Evolutionary conservation across 1,140 invertebrate genomes (phyloP).

Genomic region (Ips nitidus): DNA sequence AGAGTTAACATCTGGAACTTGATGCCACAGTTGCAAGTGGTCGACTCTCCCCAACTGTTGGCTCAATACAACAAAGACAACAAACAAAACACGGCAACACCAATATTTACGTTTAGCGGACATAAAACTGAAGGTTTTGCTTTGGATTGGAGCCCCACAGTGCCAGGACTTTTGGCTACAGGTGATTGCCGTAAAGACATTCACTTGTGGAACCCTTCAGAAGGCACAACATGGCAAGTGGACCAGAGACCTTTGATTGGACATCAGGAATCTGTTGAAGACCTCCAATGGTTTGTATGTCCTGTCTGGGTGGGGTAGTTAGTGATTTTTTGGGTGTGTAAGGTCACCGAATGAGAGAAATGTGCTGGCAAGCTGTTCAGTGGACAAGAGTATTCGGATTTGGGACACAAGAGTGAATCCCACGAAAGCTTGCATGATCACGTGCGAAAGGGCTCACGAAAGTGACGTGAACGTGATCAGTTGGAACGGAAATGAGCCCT

Average conservation of each 20-base stretch:
- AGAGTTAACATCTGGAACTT: conserved; percentile 92
- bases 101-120: conserved; percentile 86
- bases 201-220: conserved; percentile 85
- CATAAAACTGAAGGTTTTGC: conserved; percentile 93
- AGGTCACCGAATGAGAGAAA: conserved; percentile 88
- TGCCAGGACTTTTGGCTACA: conserved; percentile 79
- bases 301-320: not conserved
- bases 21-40: conserved; percentile 71
- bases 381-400: conserved; percentile 87
- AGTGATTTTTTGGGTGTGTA: conserved; percentile 1
- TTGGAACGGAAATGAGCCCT: conserved; percentile 92
- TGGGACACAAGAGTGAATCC: conserved; percentile 87
- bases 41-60: conserved; percentile 70
- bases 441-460: conserved; percentile 82
- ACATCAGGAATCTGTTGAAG: conserved; percentile 94
- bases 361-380: conserved; percentile 94
- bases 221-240: conserved; percentile 80
- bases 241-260: conserved; percentile 85
- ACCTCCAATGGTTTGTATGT: conserved; percentile 82
- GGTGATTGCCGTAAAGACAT: conserved; percentile 91
- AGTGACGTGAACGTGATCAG: conserved; percentile 97
- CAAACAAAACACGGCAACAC: conserved; percentile 60
- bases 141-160: conserved; percentile 86
- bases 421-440: conserved; percentile 89
- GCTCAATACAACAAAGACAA: conserved; percentile 63